Conservation (phyloP, 2,113 vertebrate species). For the Solea solea region DNA sequence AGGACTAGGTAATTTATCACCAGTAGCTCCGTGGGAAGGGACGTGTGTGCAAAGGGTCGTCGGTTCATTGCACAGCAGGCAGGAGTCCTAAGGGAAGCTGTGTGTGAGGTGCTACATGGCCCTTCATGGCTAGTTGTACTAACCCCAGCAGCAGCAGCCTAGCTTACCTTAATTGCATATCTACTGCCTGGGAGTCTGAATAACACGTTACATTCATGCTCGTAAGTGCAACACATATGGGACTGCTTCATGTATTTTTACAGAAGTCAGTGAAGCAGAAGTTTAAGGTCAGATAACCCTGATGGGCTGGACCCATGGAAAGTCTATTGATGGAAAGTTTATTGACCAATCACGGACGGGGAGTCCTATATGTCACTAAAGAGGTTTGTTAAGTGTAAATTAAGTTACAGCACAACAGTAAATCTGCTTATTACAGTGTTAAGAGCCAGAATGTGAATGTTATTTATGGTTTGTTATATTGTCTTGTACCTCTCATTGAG, state of each 20-base stretch:
- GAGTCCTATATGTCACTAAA: too few species aligned
- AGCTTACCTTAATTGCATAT: conserved; percentile 62
- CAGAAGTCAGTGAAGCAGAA: not conserved
- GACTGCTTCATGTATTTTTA: conserved; percentile 6
- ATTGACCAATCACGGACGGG: not conserved
- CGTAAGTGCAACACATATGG: conserved; percentile 8
- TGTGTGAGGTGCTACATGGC: conserved; percentile 41
- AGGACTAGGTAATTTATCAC: conserved; percentile 74
- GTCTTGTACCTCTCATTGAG: not conserved
- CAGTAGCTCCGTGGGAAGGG: conserved; percentile 55
- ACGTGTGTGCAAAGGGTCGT: conserved; percentile 52
- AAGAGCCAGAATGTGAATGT: not conserved
- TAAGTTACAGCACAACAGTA: too few species aligned
- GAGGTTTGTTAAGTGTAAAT: too few species aligned
- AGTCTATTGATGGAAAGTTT: not conserved
- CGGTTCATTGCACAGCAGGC: conserved; percentile 63
- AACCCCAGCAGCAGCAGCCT: conserved; percentile 48
- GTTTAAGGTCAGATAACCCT: not conserved
- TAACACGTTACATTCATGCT: conserved; percentile 37
- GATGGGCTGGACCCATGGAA: not conserved
- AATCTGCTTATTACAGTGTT: not conserved
- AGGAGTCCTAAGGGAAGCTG: conserved; percentile 56
- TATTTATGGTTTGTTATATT: not conserved
- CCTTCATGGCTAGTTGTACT: conserved; percentile 31
- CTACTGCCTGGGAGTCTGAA: conserved; percentile 23